Evolutionary conservation across 2,113 vertebrate genomes (phyloP).

Genomic region (Pangasianodon hypophthalmus): DNA sequence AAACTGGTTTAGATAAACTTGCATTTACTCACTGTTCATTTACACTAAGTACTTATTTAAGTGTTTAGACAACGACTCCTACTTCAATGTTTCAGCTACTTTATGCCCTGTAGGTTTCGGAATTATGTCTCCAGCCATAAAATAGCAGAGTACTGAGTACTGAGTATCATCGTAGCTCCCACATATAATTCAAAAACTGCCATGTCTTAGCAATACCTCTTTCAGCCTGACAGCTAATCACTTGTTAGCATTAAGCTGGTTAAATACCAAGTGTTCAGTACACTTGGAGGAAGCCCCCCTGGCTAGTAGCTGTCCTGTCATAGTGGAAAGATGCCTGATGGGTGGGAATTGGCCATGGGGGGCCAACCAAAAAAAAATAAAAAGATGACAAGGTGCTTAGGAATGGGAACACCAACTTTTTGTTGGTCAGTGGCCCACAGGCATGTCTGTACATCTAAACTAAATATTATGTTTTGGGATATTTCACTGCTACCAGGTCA

Average conservation of each 20-base stretch:
- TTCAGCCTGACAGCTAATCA: slow-evolving; percentile 56
- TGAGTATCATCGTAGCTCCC: neutral
- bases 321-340: too few relatives aligned
- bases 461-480: neutral
- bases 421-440: neutral
- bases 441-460: slow-evolving; percentile 20
- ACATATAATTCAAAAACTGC: neutral
- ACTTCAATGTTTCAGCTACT: neutral
- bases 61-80: neutral
- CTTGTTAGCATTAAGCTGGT: slow-evolving; percentile 62
- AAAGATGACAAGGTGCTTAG: neutral
- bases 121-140: neutral
- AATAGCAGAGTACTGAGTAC: neutral
- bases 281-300: too few relatives aligned
- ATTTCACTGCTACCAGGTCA: neutral
- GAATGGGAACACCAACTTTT: neutral
- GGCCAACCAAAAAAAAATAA: neutral
- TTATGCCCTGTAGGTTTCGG: neutral
- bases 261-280: slow-evolving; percentile 15
- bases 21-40: neutral
- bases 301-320: neutral
- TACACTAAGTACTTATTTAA: neutral
- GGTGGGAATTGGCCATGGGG: neutral
- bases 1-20: slow-evolving; percentile 3
- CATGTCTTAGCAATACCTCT: slow-evolving; percentile 19